Conservation (phyloP, 2,888 invertebrate genomes). For the Tetranychus truncatus region DNA sequence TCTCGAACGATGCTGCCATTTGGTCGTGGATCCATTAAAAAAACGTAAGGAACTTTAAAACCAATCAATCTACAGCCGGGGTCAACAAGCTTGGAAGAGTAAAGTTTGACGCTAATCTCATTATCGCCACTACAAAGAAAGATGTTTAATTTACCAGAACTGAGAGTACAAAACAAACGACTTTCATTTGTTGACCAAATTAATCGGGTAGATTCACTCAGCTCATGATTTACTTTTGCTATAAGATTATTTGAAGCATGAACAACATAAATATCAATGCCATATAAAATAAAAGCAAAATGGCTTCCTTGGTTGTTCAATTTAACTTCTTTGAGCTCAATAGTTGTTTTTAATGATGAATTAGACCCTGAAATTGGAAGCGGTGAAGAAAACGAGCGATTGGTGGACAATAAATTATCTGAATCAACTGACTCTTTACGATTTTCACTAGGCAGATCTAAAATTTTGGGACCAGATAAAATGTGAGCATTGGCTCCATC, state of each 20-base stretch:
- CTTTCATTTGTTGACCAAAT: conserved; percentile 1
- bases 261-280: conserved; percentile 7
- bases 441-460: not conserved
- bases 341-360: not conserved
- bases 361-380: not conserved
- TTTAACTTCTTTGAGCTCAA: conserved; percentile 30
- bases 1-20: conserved; percentile 21
- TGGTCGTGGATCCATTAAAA: conserved; percentile 27
- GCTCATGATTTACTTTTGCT: not conserved
- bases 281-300: conserved; percentile 9
- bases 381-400: not conserved
- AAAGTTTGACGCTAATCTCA: conserved; percentile 13
- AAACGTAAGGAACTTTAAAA: conserved; percentile 41
- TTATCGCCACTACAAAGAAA: conserved; percentile 15
- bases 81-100: conserved; percentile 13
- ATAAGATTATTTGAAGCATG: not conserved
- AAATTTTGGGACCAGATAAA: not conserved
- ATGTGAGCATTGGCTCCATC: not conserved
- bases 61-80: conserved; percentile 32
- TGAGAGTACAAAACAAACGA: conserved; percentile 7
- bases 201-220: not conserved
- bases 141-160: not conserved
- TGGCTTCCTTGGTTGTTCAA: conserved; percentile 27
- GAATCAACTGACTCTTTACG: not conserved
- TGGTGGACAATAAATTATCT: not conserved